phyloP scores from a whole-genome alignment of 2,888 invertebrate genomes.

The Sphecodes monilicornis region DNA sequence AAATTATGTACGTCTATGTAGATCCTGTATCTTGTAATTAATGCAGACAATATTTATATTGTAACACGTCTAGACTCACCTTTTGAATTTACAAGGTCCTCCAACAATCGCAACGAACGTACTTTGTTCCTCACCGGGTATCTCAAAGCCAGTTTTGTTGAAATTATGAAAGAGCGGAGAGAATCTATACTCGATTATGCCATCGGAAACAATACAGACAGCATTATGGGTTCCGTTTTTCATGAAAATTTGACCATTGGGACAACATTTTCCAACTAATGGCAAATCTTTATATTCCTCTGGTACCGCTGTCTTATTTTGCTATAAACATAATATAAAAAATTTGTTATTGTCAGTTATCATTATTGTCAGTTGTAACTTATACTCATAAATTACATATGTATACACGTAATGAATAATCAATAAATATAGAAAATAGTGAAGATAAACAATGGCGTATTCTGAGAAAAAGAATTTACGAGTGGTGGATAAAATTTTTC shows the following conservation, averaged over 20 bases:
- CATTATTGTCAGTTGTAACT: neutral
- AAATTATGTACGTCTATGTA: neutral
- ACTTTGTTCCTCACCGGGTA: conserved; percentile 82
- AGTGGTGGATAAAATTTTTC: neutral
- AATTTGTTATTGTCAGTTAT: neutral
- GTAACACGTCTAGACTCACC: conserved; percentile 72
- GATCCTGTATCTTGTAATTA: neutral
- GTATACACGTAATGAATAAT: neutral
- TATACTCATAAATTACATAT: neutral
- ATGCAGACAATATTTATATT: neutral
- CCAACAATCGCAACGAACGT: conserved; percentile 86
- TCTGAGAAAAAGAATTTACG: neutral
- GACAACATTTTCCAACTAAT: conserved; percentile 80
- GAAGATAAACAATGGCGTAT: neutral
- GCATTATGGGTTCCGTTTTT: conserved; percentile 59
- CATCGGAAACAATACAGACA: conserved; percentile 53
- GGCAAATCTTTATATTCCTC: conserved; percentile 68
- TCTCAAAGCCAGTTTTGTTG: conserved; percentile 85
- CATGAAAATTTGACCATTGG: conserved; percentile 69
- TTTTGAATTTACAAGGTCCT: conserved; percentile 86
- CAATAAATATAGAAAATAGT: neutral
- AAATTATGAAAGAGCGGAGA: conserved; percentile 86
- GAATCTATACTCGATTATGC: conserved; percentile 83
- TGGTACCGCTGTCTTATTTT: conserved; percentile 72
- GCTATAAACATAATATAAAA: conserved; percentile 34